Base-by-base conservation (phyloP, 2,113 vertebrate genomes). In the Caloenas nicobarica region DNA sequence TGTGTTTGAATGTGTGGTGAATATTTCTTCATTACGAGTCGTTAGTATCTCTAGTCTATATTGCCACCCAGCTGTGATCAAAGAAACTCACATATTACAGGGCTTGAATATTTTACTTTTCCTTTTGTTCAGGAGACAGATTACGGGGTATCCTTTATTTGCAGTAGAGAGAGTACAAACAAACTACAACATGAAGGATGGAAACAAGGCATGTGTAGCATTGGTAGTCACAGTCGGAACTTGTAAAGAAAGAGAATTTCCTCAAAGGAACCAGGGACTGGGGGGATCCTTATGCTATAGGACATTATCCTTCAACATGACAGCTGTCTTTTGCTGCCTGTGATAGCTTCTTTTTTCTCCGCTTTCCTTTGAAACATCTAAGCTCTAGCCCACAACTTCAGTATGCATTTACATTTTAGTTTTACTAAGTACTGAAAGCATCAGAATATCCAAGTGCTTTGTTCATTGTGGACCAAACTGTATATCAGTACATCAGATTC, bases 31-130 rank as follows among this genome's bases (percentile, higher is more conserved):
- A 38, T 58, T 83, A 34, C 13, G 66, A 83, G 56, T 70, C 68
- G 81, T 93, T 92, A 91, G 82, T 93, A 62, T 89, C 46, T 85
- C 61, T 88, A 81, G 92, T 92, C 83, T 95, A 33, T 84, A 94
- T 92, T 96, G 94, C 91, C 92, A 84, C 88, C 83, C 94, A 94
- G 76, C 88, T 97, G 95, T 96, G 94, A 81, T 91, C 60, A 95
- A 80, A 96, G 88, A 94, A 92, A 62, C 42, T 51, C 57, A 81
- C 58, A 82, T 48, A 58, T 56, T 62, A 54, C 68, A 86, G 15
- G 54, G 19, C 33, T 89, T 61, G 62, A 90, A 82, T 80, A 86
- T 83, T 92, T 92, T 88, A 24, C 36, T 58, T 83, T 69, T 50
- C 7, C 31, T 90, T 86, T 68, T 86, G 26, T 62, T 88, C 17